Evolutionary conservation across 2,888 invertebrate genomes (phyloP).

Genomic region (Tricholauxania praeusta): DNA sequence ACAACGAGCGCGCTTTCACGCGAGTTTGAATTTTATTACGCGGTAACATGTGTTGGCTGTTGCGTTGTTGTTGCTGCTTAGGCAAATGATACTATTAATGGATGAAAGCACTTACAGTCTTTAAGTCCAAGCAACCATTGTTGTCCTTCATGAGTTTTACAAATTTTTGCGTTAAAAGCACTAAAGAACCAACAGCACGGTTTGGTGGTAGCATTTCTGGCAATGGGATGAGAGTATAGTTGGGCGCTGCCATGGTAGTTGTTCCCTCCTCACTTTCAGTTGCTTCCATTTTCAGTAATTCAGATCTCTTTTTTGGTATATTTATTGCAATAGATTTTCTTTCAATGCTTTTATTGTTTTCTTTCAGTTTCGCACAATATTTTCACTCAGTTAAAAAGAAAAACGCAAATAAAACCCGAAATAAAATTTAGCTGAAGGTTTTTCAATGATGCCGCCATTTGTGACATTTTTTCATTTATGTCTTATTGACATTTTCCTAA

Average conservation of each 20-base stretch:
- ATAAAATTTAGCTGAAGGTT: slow-evolving; percentile 57
- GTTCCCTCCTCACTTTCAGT: neutral
- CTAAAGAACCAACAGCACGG: slow-evolving; percentile 64
- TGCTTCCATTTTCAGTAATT: slow-evolving; percentile 36
- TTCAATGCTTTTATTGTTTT: slow-evolving; percentile 21
- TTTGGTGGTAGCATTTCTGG: slow-evolving; percentile 45
- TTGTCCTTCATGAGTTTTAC: slow-evolving; percentile 64
- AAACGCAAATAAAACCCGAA: slow-evolving; percentile 56
- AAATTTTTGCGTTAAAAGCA: slow-evolving; percentile 65
- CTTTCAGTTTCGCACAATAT: slow-evolving; percentile 15
- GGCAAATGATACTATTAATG: neutral
- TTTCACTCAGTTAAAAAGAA: slow-evolving; percentile 26
- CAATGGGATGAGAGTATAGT: neutral
- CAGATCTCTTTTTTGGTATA: slow-evolving; percentile 30
- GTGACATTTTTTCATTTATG: slow-evolving; percentile 61
- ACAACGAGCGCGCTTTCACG: slow-evolving; percentile 25
- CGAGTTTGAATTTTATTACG: slow-evolving; percentile 18
- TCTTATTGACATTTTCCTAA: slow-evolving; percentile 50
- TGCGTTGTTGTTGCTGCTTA: neutral
- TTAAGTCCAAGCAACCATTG: slow-evolving; percentile 64
- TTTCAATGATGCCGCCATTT: slow-evolving; percentile 65
- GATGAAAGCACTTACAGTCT: slow-evolving; percentile 57
- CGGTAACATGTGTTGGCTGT: neutral
- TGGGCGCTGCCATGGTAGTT: slow-evolving; percentile 25
- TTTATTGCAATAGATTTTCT: slow-evolving; percentile 8